Base-by-base conservation (phyloP, 2,113 vertebrate genomes). In the Felis chaus region DNA sequence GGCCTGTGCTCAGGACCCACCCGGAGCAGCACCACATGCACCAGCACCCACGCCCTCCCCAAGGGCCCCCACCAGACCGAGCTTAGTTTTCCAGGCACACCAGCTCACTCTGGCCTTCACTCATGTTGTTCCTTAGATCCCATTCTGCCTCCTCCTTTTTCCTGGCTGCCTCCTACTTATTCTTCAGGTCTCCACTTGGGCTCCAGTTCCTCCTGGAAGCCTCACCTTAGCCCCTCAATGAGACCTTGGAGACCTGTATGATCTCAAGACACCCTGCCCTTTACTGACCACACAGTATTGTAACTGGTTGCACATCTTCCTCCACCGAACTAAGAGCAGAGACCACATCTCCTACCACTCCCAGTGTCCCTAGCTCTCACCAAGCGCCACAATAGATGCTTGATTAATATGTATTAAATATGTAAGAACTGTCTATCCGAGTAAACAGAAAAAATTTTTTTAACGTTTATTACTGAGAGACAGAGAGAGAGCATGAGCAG, bases 1-100 rank as follows among this genome's bases (percentile, higher is more conserved):
- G 36, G 19, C n/a, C 41, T 55, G 9, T 4, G 6, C 76, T 85
- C 18, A 9, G 48, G 33, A 55, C 65, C 80, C 48, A 2, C 29
- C 25, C 0, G 18, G 16, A 53, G 48, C n/a, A 89, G 83, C 29
- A 25, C 57, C 65, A 53, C 0, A 7, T 1, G 3, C 11, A 33
- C 1, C 3, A 21, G 7, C 29, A 14, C 7, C 57, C 4, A 2
- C 39, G 21, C 12, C 7, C 10, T 13, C 79, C 48, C 16, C 0
- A 2, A n/a, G 48, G 16, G 14, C 5, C 76, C 71, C 69, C 63
- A 36, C 4, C 2, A 63, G 55, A 41, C 45, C 2, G 41, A 48
- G 55, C 66, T 13, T 27, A 39, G 29, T 14, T 76, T 53, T 57
- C 23, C 80, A 53, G 19, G 48, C 19, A 41, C 2, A 2, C 61